Percentiles rank a stretch among this genome's conserved stretches.
phyloP scores from a whole-genome alignment of 1,140 invertebrate species.

The Lasaia peninsularis region DNA sequence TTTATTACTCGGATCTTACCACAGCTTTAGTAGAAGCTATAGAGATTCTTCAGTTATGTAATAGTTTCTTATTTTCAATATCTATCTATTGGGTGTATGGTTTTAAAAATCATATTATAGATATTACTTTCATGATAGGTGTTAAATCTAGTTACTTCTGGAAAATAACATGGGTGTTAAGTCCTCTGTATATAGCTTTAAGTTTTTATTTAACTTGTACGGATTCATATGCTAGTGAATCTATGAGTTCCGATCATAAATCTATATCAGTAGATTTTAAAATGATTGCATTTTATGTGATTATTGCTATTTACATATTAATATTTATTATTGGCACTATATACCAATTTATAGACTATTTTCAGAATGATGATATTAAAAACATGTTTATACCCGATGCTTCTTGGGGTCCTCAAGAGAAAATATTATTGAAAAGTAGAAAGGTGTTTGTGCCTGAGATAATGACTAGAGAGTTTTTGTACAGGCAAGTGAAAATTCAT shows the following conservation, averaged over 20 bases:
- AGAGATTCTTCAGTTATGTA: conserved; percentile 52
- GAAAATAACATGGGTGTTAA: conserved; percentile 54
- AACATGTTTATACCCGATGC: conserved; percentile 35
- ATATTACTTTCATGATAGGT: conserved; percentile 68
- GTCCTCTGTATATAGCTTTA: conserved; percentile 38
- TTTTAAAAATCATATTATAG: conserved; percentile 51
- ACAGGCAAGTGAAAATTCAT: conserved; percentile 58
- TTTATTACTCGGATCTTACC: conserved; percentile 54
- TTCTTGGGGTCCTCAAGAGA: conserved; percentile 53
- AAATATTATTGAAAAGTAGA: conserved; percentile 51
- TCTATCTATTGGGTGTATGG: conserved; percentile 61
- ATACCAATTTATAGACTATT: conserved; percentile 36
- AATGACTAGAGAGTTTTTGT: conserved; percentile 68
- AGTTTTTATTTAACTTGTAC: conserved; percentile 36
- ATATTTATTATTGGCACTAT: conserved; percentile 39
- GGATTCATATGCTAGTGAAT: conserved; percentile 24
- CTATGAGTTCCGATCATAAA: conserved; percentile 29
- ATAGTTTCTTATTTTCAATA: conserved; percentile 47
- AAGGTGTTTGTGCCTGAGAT: conserved; percentile 68
- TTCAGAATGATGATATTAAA: conserved; percentile 21
- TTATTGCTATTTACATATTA: conserved; percentile 38
- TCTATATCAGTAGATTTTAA: conserved; percentile 33
- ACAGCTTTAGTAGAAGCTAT: conserved; percentile 40
- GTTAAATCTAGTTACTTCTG: conserved; percentile 56
- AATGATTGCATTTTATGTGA: conserved; percentile 35